Evolutionary conservation across 2,797 vertebrate species (phyloP).

Genomic region (Gallinago solitaria): DNA sequence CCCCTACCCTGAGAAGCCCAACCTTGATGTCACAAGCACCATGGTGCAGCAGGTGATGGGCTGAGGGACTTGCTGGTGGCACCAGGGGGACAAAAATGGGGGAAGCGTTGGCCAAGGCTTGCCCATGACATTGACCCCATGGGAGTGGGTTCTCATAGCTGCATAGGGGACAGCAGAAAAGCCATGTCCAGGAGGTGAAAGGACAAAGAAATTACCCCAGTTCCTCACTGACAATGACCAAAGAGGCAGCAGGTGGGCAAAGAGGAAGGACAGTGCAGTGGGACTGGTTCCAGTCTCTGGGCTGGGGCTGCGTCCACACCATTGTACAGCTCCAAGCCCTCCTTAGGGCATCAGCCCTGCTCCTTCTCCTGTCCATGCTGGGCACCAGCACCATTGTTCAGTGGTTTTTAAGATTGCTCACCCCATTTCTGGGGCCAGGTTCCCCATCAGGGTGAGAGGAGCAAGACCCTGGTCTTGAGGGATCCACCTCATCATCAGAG

Average conservation of each 20-base stretch:
- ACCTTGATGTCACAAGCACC: constrained; percentile 86
- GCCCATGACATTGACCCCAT: not conserved
- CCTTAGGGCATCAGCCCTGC: not conserved
- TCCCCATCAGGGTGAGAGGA: not conserved
- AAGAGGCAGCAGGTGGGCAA: not conserved
- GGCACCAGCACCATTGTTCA: not conserved
- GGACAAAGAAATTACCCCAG: not conserved
- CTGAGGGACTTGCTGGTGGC: not conserved
- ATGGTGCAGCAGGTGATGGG: constrained; percentile 85
- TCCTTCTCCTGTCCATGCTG: not conserved
- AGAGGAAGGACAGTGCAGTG: not conserved
- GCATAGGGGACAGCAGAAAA: not conserved
- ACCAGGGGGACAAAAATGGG: not conserved
- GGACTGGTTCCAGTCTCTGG: not conserved
- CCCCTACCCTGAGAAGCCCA: constrained; percentile 91
- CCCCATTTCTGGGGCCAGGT: not conserved
- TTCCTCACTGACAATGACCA: not conserved
- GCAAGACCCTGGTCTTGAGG: not conserved
- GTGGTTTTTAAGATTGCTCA: not conserved
- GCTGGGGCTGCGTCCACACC: fast-evolving
- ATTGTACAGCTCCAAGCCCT: not conserved
- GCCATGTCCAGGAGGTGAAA: not conserved
- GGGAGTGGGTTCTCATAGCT: not conserved
- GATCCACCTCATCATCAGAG: not conserved
- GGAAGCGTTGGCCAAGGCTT: not conserved